Percentiles rank a stretch among this genome's conserved stretches.
Conservation (phyloP, 2,113 vertebrate genomes). For the Gulo gulo region DNA sequence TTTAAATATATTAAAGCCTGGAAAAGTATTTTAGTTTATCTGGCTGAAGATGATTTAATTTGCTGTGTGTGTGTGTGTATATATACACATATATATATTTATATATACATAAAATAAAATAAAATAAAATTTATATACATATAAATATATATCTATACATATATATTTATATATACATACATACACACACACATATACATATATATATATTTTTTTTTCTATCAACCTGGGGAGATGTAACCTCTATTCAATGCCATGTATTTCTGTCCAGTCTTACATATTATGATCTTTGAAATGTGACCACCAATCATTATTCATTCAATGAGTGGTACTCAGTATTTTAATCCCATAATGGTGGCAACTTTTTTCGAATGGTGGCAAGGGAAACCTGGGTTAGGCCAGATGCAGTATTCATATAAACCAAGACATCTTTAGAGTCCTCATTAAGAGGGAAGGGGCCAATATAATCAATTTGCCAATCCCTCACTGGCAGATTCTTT, state of each 20-base stretch:
- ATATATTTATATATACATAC: accelerated
- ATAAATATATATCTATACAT: too few species aligned
- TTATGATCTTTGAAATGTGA: neutral
- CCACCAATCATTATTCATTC: neutral
- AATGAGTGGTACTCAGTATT: neutral
- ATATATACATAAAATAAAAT: too few species aligned
- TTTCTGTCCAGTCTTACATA: neutral
- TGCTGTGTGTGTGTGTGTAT: too few species aligned
- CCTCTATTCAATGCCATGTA: neutral
- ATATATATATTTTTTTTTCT: neutral
- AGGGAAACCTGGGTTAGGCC: neutral
- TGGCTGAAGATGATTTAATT: neutral
- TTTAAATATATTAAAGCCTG: neutral
- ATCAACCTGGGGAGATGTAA: neutral
- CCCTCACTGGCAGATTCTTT: neutral
- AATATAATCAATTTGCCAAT: neutral
- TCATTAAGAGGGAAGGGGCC: neutral
- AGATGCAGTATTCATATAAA: neutral
- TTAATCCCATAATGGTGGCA: neutral
- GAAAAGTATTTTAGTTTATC: neutral
- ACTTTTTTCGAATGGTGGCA: neutral
- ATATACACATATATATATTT: too few species aligned
- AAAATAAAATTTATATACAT: accelerated
- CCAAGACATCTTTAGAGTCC: neutral
- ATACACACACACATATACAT: too few species aligned